phyloP scores from a whole-genome alignment of 2,888 invertebrate genomes.

The Campaea margaritaria region DNA sequence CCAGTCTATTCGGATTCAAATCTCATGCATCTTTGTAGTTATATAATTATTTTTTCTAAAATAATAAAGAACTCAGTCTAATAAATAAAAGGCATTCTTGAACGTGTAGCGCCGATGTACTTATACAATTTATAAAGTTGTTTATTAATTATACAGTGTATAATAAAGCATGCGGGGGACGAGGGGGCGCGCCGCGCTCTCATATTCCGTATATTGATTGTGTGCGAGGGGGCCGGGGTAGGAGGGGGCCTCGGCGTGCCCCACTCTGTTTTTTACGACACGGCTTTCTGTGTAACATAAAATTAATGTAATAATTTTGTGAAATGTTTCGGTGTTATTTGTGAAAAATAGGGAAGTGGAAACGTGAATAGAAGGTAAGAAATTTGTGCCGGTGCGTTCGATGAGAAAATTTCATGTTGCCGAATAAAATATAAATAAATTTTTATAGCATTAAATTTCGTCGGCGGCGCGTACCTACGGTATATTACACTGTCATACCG shows the following conservation, averaged over 20 bases:
- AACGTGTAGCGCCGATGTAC: slow-evolving; percentile 59
- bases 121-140: slow-evolving; percentile 81
- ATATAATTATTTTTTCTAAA: slow-evolving; percentile 30
- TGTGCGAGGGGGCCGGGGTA: slow-evolving; percentile 84
- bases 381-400: slow-evolving; percentile 65
- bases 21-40: slow-evolving; percentile 37
- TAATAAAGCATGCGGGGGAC: slow-evolving; percentile 85
- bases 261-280: slow-evolving; percentile 86
- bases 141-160: slow-evolving; percentile 82
- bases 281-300: slow-evolving; percentile 86
- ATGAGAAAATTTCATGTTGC: slow-evolving; percentile 66
- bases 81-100: slow-evolving; percentile 16
- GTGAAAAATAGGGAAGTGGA: slow-evolving; percentile 82
- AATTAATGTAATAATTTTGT: slow-evolving; percentile 84
- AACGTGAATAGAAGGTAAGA: slow-evolving; percentile 80
- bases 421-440: slow-evolving; percentile 77
- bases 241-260: slow-evolving; percentile 85
- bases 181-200: slow-evolving; percentile 85
- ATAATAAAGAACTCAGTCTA: slow-evolving; percentile 1
- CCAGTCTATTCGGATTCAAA: slow-evolving; percentile 19
- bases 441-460: slow-evolving; percentile 82
- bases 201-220: slow-evolving; percentile 86
- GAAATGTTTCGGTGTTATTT: slow-evolving; percentile 85
- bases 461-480: slow-evolving; percentile 83
- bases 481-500: slow-evolving; percentile 85